Evolutionary conservation across 1,140 invertebrate genomes (phyloP).

Genomic region (Eciton burchellii): DNA sequence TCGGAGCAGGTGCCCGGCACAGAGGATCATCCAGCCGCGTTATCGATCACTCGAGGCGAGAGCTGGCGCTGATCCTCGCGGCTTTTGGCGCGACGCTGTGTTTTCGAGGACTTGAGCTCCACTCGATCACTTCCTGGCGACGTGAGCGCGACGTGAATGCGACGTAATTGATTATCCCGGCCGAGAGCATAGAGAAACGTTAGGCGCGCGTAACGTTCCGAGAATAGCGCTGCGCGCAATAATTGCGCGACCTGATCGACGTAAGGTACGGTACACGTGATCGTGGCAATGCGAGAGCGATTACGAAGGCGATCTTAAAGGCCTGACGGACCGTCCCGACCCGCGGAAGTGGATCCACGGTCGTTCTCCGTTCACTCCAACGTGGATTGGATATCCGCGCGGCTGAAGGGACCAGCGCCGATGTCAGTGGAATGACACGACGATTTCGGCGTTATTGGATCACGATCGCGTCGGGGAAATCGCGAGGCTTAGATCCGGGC

Average conservation of each 20-base stretch:
- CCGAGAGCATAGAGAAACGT: not conserved
- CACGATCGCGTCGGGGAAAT: constrained; percentile 23
- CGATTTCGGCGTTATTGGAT: constrained; percentile 53
- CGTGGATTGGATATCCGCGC: constrained; percentile 54
- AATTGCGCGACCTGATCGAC: not conserved
- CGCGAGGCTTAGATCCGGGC: too few species aligned
- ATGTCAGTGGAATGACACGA: constrained; percentile 46
- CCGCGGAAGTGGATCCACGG: constrained; percentile 47
- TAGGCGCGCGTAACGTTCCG: not conserved
- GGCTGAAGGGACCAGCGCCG: constrained; percentile 15
- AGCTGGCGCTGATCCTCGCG: not conserved
- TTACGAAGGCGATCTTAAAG: constrained; percentile 49
- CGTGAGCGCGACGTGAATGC: not conserved
- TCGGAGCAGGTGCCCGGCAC: constrained; percentile 19
- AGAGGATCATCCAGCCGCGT: not conserved
- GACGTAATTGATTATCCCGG: constrained; percentile 3
- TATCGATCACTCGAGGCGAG: too few species aligned
- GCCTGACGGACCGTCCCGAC: constrained; percentile 16
- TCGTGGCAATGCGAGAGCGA: constrained; percentile 27
- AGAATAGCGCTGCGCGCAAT: constrained; percentile 12
- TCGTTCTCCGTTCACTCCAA: constrained; percentile 3
- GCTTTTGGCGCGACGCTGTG: not conserved
- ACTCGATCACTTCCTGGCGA: too few species aligned
- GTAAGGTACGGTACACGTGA: constrained; percentile 19
- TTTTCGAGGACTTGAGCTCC: not conserved